Percentiles rank a stretch among this genome's conserved stretches.
These are phyloP conservation scores for Myotis planiceps DNA, from an alignment of 2,797 vertebrate species.

Conservation along the genomic window DNA sequence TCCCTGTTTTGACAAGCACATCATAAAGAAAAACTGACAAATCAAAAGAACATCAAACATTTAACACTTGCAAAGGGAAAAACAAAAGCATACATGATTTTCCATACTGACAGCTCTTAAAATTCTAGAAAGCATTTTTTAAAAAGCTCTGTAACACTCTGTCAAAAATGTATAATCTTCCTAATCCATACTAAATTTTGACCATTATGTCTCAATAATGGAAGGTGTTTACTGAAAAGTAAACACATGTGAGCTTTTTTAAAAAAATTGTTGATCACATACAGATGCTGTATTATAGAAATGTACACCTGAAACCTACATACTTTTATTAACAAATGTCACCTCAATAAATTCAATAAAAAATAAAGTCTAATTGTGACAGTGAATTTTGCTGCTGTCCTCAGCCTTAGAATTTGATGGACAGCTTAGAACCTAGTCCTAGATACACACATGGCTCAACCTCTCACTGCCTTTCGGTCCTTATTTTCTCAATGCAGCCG, in stretches of 20 bases:
- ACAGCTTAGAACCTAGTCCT: background rate
- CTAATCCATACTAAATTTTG: background rate
- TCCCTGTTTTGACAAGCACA: conserved; percentile 31
- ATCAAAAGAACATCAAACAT: conserved; percentile 37
- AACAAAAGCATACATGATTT: background rate
- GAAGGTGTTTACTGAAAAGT: background rate
- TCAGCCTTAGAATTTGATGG: background rate
- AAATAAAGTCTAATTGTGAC: background rate
- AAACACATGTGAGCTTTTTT: rapidly evolving
- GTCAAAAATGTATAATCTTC: background rate
- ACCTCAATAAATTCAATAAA: background rate
- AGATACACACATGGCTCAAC: background rate
- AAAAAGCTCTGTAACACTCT: background rate
- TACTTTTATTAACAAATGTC: background rate
- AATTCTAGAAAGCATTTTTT: background rate
- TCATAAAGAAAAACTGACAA: conserved; percentile 57
- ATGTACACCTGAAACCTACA: background rate
- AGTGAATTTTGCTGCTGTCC: background rate
- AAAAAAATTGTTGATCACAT: background rate
- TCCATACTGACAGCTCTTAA: background rate
- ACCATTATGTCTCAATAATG: background rate
- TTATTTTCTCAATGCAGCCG: background rate
- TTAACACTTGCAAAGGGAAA: background rate
- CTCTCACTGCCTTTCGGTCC: rapidly evolving
- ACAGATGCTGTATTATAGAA: background rate